A percentile compares a stretch with the other conserved stretches of the same genome.
phyloP scores from a whole-genome alignment of 2,113 vertebrate species.

The Alaudala cheleensis region DNA sequence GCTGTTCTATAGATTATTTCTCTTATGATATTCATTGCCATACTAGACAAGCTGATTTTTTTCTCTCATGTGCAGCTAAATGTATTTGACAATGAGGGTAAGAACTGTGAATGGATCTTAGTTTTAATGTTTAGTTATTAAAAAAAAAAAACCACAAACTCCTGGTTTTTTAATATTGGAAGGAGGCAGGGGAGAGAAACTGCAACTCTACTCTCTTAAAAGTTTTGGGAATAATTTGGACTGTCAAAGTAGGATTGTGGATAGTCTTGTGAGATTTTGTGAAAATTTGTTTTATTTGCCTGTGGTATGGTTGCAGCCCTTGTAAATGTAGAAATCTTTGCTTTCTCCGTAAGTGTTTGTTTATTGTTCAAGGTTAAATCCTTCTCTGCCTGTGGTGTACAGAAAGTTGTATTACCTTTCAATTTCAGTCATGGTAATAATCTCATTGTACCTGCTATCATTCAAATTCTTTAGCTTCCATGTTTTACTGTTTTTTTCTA shows the following conservation, averaged over 20 bases:
- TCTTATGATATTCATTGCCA: not conserved
- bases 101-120: not conserved
- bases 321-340: not conserved
- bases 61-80: not conserved
- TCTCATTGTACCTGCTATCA: not conserved
- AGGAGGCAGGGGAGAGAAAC: accelerated
- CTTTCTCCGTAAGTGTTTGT: not conserved
- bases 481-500: not conserved
- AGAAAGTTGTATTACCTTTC: not conserved
- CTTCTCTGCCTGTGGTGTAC: not conserved
- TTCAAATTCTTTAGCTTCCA: not conserved
- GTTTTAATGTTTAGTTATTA: not conserved
- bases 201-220: not conserved
- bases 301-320: not conserved
- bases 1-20: not conserved
- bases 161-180: not conserved
- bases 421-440: not conserved
- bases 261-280: not conserved
- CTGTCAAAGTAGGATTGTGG: not conserved
- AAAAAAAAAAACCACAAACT: too few species aligned
- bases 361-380: not conserved
- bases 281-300: not conserved
- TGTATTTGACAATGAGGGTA: not conserved
- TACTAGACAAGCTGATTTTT: not conserved
- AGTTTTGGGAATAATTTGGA: not conserved